These are phyloP conservation scores for Sylvia borin DNA, from an alignment of 2,797 vertebrate genomes.

Conservation along the genomic window DNA sequence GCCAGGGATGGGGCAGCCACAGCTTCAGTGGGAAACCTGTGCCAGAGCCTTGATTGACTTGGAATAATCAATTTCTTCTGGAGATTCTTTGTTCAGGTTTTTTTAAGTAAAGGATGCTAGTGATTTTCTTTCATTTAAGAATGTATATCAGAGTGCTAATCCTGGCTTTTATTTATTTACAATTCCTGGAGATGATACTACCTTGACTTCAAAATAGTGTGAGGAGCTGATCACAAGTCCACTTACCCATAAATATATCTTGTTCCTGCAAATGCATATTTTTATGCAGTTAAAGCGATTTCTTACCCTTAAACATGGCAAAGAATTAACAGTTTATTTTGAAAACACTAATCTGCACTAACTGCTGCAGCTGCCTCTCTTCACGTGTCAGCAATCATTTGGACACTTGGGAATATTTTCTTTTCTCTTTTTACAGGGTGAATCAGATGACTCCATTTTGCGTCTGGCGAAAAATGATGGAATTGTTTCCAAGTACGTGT, in stretches of 20 bases:
- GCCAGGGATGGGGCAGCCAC: not conserved
- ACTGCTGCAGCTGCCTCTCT: not conserved
- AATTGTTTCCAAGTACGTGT: constrained; percentile 90
- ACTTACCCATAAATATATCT: not conserved
- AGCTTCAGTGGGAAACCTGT: accelerated
- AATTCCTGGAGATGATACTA: not conserved
- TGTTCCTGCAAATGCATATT: not conserved
- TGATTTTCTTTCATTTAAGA: not conserved
- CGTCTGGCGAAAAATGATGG: constrained; percentile 89
- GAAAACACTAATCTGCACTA: not conserved
- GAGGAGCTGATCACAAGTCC: not conserved
- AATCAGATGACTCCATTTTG: constrained; percentile 96
- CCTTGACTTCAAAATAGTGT: not conserved
- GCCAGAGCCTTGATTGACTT: not conserved
- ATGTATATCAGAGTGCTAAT: not conserved
- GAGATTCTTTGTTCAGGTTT: not conserved
- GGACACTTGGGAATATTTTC: not conserved
- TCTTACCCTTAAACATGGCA: not conserved
- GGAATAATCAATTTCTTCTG: not conserved
- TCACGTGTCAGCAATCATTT: not conserved
- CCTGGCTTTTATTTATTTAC: not conserved
- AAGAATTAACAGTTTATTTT: not conserved
- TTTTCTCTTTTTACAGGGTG: constrained; percentile 79
- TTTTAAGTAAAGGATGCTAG: not conserved
- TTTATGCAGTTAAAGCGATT: not conserved